Conservation (phyloP, 1,140 invertebrate species). For the Caerostris extrusa region DNA sequence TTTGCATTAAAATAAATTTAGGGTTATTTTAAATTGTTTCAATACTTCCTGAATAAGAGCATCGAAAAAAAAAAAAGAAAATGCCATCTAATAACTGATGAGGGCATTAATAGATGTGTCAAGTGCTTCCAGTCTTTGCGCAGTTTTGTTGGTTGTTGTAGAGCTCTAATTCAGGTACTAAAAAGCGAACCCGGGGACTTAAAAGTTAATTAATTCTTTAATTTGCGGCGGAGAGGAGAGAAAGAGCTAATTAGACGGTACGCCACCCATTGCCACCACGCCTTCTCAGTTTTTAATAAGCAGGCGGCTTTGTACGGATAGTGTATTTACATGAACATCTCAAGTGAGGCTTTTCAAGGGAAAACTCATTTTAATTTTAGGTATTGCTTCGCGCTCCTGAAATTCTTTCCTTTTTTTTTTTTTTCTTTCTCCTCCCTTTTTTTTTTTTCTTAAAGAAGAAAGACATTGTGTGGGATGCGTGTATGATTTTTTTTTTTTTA, state of each 20-base stretch:
- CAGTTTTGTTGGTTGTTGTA: background rate
- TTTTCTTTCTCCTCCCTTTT: background rate
- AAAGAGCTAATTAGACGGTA: constrained; percentile 70
- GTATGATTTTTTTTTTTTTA: background rate
- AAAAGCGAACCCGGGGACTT: constrained; percentile 44
- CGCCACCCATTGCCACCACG: constrained; percentile 32
- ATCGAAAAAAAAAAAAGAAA: background rate
- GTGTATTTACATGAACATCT: constrained; percentile 41
- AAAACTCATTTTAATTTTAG: constrained; percentile 56
- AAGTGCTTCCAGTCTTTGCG: background rate
- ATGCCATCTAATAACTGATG: background rate
- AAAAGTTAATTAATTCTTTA: constrained; percentile 76
- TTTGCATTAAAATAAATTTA: too few relatives aligned
- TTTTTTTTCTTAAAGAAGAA: background rate
- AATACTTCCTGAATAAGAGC: background rate
- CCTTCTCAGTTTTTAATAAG: constrained; percentile 63
- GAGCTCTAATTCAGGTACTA: background rate
- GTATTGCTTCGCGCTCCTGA: background rate
- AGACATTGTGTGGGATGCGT: background rate
- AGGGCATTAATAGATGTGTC: background rate
- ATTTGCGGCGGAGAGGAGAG: constrained; percentile 42
- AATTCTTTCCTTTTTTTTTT: background rate
- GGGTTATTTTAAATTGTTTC: too few relatives aligned
- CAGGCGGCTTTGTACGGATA: constrained; percentile 22
- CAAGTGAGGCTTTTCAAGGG: constrained; percentile 15